Evolutionary conservation across 2,888 invertebrate genomes (phyloP).

Genomic region (Hypomecis punctinalis): DNA sequence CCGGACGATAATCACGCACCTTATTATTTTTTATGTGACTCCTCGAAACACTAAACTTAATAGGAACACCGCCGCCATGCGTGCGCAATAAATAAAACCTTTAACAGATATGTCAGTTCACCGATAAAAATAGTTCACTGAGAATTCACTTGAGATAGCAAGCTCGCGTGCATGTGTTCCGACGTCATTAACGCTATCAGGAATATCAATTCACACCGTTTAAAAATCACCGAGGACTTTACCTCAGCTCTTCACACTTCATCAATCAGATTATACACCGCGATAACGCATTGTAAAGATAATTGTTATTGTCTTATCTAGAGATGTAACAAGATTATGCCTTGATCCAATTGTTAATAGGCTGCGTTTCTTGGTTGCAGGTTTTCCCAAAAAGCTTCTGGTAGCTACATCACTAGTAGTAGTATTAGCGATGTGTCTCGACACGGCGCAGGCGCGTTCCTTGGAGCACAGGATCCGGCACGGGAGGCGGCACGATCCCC

Average conservation of each 20-base stretch:
- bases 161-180: slow-evolving; percentile 14
- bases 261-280: slow-evolving; percentile 28
- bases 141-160: slow-evolving; percentile 11
- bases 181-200: slow-evolving; percentile 23
- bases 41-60: slow-evolving; percentile 48
- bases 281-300: slow-evolving; percentile 38
- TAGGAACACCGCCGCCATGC: slow-evolving; percentile 42
- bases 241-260: slow-evolving; percentile 38
- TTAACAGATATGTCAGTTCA: slow-evolving; percentile 16
- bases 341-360: slow-evolving; percentile 7
- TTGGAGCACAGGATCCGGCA: slow-evolving; percentile 68
- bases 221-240: slow-evolving; percentile 42
- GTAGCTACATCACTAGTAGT: slow-evolving; percentile 77
- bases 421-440: slow-evolving; percentile 75
- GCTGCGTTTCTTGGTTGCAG: slow-evolving; percentile 70
- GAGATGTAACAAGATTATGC: slow-evolving; percentile 16
- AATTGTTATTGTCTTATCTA: slow-evolving; percentile 20
- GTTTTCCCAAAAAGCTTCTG: slow-evolving; percentile 83
- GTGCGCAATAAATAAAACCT: slow-evolving; percentile 25
- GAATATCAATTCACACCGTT: slow-evolving; percentile 23
- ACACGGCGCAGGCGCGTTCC: slow-evolving; percentile 68
- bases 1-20: slow-evolving; percentile 66
- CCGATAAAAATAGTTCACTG: slow-evolving; percentile 25
- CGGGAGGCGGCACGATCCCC: slow-evolving; percentile 59
- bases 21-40: slow-evolving; percentile 83